A percentile compares a stretch with the other conserved stretches of the same genome.
Conservation (phyloP, 2,113 vertebrate genomes). For the Platichthys stellatus region DNA sequence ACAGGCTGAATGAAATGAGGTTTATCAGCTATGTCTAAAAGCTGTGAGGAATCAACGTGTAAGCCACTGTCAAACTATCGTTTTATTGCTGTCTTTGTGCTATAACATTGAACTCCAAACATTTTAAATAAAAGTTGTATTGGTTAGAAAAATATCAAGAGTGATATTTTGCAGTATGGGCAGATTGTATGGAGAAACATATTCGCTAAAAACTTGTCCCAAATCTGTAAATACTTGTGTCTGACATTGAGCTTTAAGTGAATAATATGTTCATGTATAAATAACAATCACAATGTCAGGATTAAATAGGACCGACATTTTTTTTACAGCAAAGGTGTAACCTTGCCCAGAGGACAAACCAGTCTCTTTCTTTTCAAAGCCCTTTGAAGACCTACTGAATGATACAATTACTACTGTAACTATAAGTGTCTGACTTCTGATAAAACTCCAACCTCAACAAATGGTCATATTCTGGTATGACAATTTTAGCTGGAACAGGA, state of each 20-base stretch:
- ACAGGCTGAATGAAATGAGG: background rate
- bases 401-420: background rate
- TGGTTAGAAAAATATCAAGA: background rate
- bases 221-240: background rate
- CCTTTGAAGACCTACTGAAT: conserved; percentile 15
- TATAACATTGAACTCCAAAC: background rate
- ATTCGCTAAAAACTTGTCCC: background rate
- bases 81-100: conserved; percentile 8
- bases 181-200: background rate
- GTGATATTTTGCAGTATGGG: background rate
- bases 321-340: conserved; percentile 7
- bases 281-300: background rate
- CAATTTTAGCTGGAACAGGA: no score
- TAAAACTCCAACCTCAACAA: background rate
- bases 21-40: background rate
- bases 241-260: background rate
- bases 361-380: conserved; percentile 1
- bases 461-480: no score
- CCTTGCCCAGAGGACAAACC: background rate
- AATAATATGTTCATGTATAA: background rate
- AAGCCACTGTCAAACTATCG: conserved; percentile 1
- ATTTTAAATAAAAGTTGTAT: background rate
- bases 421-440: background rate
- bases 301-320: background rate
- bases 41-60: conserved; percentile 7